Conservation (phyloP, 2,888 invertebrate genomes). For the Drepana falcataria region DNA sequence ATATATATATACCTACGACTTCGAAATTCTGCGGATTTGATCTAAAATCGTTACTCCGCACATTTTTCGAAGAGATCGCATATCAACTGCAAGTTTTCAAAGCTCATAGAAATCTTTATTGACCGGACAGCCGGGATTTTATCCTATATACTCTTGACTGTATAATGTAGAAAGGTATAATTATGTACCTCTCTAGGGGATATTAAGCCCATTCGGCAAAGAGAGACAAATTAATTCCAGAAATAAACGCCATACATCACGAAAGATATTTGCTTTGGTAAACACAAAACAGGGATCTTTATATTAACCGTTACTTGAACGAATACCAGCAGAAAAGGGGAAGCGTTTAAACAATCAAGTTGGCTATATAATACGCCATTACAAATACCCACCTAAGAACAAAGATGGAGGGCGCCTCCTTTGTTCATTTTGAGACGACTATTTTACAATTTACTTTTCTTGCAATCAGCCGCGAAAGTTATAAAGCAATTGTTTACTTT, state of each 20-base stretch:
- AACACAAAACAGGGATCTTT: background rate
- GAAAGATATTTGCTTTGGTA: background rate
- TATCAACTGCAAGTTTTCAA: no score
- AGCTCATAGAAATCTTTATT: no score
- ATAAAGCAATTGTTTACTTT: no score
- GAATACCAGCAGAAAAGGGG: slow-evolving; percentile 26
- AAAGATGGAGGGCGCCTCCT: slow-evolving; percentile 26
- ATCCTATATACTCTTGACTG: no score
- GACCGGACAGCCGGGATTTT: no score
- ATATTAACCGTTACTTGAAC: slow-evolving; percentile 3
- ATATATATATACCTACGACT: no score
- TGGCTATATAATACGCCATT: slow-evolving; percentile 41
- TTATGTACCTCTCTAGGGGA: no score
- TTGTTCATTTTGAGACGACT: slow-evolving; percentile 38
- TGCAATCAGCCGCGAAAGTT: no score
- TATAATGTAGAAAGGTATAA: no score
- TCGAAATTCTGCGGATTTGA: no score
- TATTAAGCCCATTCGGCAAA: background rate
- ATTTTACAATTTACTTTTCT: slow-evolving; percentile 3
- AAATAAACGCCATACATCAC: slow-evolving; percentile 1
- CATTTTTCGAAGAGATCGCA: no score
- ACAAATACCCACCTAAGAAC: slow-evolving; percentile 31
- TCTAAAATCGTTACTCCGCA: no score
- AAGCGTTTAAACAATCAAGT: slow-evolving; percentile 49
- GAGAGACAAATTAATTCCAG: background rate